A percentile compares a stretch with the other conserved stretches of the same genome.
phyloP scores from a whole-genome alignment of 2,888 invertebrate species.

The Choreutis nemorana region DNA sequence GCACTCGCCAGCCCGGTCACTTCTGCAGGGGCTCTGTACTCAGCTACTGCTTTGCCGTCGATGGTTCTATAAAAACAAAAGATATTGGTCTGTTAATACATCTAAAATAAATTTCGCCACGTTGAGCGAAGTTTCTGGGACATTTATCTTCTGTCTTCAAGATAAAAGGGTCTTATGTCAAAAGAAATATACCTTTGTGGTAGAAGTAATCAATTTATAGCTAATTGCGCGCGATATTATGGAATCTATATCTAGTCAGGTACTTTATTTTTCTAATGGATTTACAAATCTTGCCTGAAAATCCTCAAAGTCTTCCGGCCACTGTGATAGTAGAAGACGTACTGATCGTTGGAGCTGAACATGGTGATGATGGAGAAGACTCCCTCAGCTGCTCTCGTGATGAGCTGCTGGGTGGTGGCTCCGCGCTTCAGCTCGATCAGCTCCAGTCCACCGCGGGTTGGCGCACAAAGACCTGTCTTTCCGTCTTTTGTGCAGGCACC shows the following conservation, averaged over 20 bases:
- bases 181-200: slow-evolving; percentile 1
- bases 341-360: slow-evolving; percentile 93
- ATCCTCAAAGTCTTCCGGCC: slow-evolving; percentile 93
- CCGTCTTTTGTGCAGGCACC: slow-evolving; percentile 88
- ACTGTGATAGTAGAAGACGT: slow-evolving; percentile 96
- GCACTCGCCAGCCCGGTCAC: slow-evolving; percentile 87
- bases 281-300: slow-evolving; percentile 79
- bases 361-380: slow-evolving; percentile 95
- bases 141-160: no score
- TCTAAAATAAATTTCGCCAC: background rate
- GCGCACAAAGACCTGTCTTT: slow-evolving; percentile 91
- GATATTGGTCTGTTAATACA: background rate
- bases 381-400: slow-evolving; percentile 95
- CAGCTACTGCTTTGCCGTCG: slow-evolving; percentile 92
- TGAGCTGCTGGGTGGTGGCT: slow-evolving; percentile 85
- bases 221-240: no score
- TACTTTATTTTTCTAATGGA: no score
- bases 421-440: slow-evolving; percentile 92
- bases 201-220: no score
- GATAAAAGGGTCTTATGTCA: background rate
- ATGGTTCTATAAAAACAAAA: slow-evolving; percentile 67
- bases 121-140: no score
- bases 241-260: no score
- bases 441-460: slow-evolving; percentile 92
- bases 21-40: slow-evolving; percentile 91